Conservation (phyloP, 2,113 vertebrate species). For the Falco punctatus region DNA sequence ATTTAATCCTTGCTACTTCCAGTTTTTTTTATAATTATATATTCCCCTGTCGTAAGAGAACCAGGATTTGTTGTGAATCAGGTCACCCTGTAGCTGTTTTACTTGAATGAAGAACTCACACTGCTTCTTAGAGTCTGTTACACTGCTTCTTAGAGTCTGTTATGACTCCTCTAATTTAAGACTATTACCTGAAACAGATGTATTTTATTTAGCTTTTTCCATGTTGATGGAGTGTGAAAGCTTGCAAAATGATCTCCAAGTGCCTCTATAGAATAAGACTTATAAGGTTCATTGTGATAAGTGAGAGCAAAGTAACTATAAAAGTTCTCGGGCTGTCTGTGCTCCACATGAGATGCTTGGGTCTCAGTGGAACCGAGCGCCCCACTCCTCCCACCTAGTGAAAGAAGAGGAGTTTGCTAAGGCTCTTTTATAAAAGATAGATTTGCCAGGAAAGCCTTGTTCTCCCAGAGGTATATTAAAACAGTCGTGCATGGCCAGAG, state of each 20-base stretch:
- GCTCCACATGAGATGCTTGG: not conserved
- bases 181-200: conserved; percentile 42
- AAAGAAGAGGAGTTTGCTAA: not conserved
- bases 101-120: conserved; percentile 63
- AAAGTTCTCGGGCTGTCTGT: not conserved
- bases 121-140: conserved; percentile 55
- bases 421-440: not conserved
- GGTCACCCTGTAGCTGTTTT: conserved; percentile 52
- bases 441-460: conserved; percentile 41
- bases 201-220: conserved; percentile 66
- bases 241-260: conserved; percentile 51
- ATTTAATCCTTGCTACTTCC: conserved; percentile 67
- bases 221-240: conserved; percentile 35
- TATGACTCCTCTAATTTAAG: conserved; percentile 70
- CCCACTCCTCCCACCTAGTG: not conserved
- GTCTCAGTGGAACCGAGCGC: not conserved
- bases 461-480: not conserved
- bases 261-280: conserved; percentile 17
- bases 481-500: not conserved
- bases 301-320: conserved; percentile 9
- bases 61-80: conserved; percentile 59
- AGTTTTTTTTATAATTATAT: conserved; percentile 63
- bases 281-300: conserved; percentile 33
- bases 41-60: conserved; percentile 54
- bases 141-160: conserved; percentile 46